Evolutionary conservation across 2,113 vertebrate species (phyloP).

Genomic region (Cebidichthys violaceus): DNA sequence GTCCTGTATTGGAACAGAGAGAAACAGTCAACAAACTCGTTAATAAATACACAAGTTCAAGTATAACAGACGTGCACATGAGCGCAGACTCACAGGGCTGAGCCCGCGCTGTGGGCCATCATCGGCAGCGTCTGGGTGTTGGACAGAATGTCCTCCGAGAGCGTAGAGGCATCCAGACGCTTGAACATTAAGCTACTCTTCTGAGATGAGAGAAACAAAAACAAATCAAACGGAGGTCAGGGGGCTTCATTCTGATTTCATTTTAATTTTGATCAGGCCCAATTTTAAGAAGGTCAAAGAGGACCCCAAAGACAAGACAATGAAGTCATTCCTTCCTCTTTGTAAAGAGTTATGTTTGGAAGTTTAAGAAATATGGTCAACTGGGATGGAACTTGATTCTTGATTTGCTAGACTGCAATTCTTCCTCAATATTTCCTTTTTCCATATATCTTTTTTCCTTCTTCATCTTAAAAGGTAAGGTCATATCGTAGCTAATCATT

Average conservation of each 20-base stretch:
- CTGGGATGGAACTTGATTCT: neutral
- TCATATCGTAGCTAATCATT: neutral
- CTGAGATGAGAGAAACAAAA: constrained; percentile 74
- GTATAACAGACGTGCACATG: neutral
- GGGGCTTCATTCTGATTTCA: neutral
- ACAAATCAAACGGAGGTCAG: neutral
- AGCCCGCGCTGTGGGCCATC: constrained; percentile 91
- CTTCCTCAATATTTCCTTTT: neutral
- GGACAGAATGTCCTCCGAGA: constrained; percentile 93
- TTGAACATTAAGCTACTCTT: constrained; percentile 95
- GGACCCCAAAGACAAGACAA: neutral
- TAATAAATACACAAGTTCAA: neutral
- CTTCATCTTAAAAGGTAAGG: neutral
- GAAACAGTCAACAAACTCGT: constrained; percentile 26
- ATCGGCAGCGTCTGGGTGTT: constrained; percentile 90
- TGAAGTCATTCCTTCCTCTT: neutral
- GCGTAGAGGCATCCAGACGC: constrained; percentile 92
- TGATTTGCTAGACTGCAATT: neutral
- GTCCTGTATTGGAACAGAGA: constrained; percentile 83
- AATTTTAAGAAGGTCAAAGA: neutral
- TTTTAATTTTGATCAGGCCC: neutral
- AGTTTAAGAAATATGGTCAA: neutral
- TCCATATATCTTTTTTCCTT: neutral
- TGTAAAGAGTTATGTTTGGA: neutral
- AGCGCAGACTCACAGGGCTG: constrained; percentile 91